phyloP scores from a whole-genome alignment of 2,888 invertebrate genomes.

The Molanna angustata region DNA sequence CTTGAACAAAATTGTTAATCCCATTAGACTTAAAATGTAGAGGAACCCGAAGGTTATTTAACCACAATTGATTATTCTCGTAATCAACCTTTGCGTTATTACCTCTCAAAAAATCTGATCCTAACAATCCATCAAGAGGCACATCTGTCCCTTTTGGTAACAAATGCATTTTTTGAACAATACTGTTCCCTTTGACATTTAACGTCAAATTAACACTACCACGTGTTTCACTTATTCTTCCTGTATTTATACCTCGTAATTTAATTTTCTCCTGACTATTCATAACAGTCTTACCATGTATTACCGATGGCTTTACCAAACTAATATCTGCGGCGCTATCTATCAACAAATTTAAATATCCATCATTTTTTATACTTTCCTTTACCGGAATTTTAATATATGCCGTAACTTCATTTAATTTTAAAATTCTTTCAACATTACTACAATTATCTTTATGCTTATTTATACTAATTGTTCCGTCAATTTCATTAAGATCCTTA shows the following conservation, averaged over 20 bases:
- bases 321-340: slow-evolving; percentile 16
- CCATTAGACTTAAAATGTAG: not conserved
- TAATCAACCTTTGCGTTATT: slow-evolving; percentile 9
- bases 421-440: slow-evolving; percentile 3
- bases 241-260: slow-evolving; percentile 10
- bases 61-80: slow-evolving; percentile 2
- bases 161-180: slow-evolving; percentile 2
- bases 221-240: slow-evolving; percentile 4
- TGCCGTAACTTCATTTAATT: not conserved
- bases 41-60: not conserved
- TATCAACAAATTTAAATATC: slow-evolving; percentile 4
- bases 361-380: not conserved
- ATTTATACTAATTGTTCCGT: no score
- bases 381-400: slow-evolving; percentile 7
- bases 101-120: slow-evolving; percentile 9
- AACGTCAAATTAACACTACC: slow-evolving; percentile 5
- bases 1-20: not conserved
- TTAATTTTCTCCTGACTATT: slow-evolving; percentile 4
- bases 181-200: not conserved
- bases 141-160: slow-evolving; percentile 8
- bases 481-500: no score
- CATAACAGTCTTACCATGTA: not conserved
- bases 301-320: slow-evolving; percentile 6
- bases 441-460: no score
- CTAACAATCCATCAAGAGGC: slow-evolving; percentile 13